Evolutionary conservation across 2,113 vertebrate genomes (phyloP).

Genomic region (Chloropsis hardwickii): DNA sequence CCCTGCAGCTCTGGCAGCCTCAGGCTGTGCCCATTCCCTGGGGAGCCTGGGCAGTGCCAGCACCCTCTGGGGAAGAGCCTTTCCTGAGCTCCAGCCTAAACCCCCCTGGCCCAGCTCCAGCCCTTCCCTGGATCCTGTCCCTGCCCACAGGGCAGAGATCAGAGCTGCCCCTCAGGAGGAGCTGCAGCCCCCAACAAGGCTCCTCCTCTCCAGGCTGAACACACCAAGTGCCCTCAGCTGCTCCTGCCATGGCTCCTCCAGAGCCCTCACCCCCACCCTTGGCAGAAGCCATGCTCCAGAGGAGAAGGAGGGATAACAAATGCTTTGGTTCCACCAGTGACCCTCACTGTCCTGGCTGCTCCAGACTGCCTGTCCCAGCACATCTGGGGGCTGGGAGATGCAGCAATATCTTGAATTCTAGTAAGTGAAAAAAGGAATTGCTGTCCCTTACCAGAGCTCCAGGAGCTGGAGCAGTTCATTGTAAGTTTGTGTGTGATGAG

Average conservation of each 20-base stretch:
- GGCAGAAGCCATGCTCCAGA: rapidly evolving
- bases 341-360: neutral
- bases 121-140: neutral
- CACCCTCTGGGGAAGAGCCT: neutral
- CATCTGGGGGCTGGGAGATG: neutral
- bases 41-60: neutral
- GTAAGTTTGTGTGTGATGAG: neutral
- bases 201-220: neutral
- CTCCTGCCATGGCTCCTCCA: rapidly evolving
- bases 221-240: neutral
- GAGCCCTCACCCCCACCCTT: neutral
- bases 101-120: neutral
- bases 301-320: neutral
- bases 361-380: neutral
- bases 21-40: rapidly evolving
- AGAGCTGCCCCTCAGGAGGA: neutral
- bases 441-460: neutral
- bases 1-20: neutral
- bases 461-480: neutral
- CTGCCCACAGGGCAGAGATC: neutral
- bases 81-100: neutral
- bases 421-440: neutral
- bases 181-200: neutral
- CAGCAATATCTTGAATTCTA: neutral
- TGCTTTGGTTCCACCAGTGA: neutral